A percentile compares a stretch with the other conserved stretches of the same genome.
These are phyloP conservation scores for Lasioglossum baleicum DNA, from an alignment of 1,140 invertebrate genomes.

Conservation along the genomic window DNA sequence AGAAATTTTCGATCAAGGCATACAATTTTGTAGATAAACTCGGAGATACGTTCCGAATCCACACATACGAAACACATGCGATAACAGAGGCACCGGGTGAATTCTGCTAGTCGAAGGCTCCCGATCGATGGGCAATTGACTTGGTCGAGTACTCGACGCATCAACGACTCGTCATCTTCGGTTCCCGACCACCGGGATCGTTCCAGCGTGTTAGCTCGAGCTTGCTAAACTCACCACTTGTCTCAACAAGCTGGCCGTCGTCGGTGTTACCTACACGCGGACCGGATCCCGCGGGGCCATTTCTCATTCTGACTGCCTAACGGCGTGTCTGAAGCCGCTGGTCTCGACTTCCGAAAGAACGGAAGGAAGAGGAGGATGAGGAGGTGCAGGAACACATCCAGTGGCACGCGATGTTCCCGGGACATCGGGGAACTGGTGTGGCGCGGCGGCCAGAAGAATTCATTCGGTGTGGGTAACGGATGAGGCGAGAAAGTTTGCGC, in stretches of 20 bases:
- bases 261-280: constrained; percentile 45
- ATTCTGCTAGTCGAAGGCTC: neutral
- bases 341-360: constrained; percentile 6
- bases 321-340: neutral
- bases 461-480: constrained; percentile 52
- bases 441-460: constrained; percentile 52
- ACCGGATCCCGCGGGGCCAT: constrained; percentile 29
- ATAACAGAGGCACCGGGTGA: too few relatives aligned
- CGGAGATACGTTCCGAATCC: neutral
- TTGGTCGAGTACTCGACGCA: too few relatives aligned
- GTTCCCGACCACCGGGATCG: too few relatives aligned
- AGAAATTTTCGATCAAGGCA: too few relatives aligned
- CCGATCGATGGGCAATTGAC: neutral
- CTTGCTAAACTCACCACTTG: neutral
- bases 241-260: constrained; percentile 21
- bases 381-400: too few relatives aligned
- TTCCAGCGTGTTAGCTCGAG: neutral
- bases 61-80: too few relatives aligned
- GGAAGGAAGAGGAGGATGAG: neutral
- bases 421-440: constrained; percentile 5
- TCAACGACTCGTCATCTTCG: neutral
- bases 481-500: constrained; percentile 57
- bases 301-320: constrained; percentile 47
- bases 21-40: too few relatives aligned
- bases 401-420: constrained; percentile 37